Conservation (phyloP, 2,113 vertebrate genomes). For the Paradoxurus hermaphroditus region DNA sequence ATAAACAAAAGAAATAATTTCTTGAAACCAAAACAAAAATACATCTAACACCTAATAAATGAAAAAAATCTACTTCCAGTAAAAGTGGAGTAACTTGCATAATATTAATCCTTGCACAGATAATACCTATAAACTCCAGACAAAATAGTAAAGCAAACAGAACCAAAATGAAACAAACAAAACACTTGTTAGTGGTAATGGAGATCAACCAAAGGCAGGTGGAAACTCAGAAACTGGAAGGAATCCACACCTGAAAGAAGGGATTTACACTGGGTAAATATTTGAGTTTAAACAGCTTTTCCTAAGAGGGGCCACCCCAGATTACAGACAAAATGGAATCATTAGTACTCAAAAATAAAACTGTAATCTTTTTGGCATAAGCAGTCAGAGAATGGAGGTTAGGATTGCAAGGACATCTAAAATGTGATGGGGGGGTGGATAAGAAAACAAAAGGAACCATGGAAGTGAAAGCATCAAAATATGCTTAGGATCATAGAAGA, state of each 20-base stretch:
- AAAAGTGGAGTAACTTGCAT: not conserved
- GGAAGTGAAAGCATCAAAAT: not conserved
- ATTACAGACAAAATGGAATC: not conserved
- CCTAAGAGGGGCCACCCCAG: not conserved
- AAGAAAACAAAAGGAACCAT: not conserved
- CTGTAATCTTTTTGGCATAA: not conserved
- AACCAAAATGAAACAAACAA: not conserved
- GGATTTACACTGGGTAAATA: not conserved
- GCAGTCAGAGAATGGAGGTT: not conserved
- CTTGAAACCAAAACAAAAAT: not conserved
- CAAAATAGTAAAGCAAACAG: not conserved
- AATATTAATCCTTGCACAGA: not conserved
- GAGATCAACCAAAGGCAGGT: not conserved
- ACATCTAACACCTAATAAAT: not conserved
- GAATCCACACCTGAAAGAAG: not conserved
- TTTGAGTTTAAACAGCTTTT: not conserved
- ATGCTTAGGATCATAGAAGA: not conserved
- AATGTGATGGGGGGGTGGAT: not conserved
- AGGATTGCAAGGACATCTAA: not conserved
- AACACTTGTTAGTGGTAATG: not conserved
- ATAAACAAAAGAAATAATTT: not conserved
- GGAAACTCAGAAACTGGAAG: not conserved
- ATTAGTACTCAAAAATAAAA: not conserved
- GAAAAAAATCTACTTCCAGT: not conserved
- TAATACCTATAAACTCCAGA: not conserved